Evolutionary conservation across 2,797 vertebrate genomes (phyloP).

Genomic region (Acropternis orthonyx): DNA sequence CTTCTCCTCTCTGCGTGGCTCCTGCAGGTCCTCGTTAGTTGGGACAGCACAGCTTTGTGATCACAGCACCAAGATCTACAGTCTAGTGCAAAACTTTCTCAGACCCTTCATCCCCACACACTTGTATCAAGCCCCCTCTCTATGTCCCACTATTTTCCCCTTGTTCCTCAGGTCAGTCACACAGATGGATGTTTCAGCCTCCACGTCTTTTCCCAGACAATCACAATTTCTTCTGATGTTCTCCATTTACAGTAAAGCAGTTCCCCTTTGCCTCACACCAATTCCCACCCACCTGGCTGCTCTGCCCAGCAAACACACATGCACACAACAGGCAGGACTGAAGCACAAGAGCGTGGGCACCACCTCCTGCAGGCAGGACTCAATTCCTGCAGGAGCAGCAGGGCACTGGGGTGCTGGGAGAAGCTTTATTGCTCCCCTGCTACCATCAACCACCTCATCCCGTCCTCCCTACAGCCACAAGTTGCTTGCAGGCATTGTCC

Average conservation of each 20-base stretch:
- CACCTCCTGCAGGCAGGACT: rapidly evolving
- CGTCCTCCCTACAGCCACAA: neutral
- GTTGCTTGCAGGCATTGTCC: rapidly evolving
- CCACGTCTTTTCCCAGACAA: neutral
- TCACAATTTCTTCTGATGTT: neutral
- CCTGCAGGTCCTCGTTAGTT: neutral
- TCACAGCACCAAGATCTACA: neutral
- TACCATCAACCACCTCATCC: neutral
- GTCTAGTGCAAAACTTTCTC: neutral
- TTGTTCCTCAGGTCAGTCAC: neutral
- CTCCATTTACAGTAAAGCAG: neutral
- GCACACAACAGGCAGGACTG: neutral
- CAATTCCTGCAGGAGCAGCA: neutral
- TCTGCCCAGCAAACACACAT: neutral
- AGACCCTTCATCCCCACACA: rapidly evolving
- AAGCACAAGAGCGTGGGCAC: neutral
- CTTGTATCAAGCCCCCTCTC: neutral
- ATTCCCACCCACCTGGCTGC: neutral
- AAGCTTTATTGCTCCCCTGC: neutral
- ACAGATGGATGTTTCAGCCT: neutral
- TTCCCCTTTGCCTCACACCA: neutral
- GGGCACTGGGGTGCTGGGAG: neutral
- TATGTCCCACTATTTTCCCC: neutral
- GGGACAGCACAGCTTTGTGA: neutral
- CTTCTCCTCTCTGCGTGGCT: neutral